Base-by-base conservation (phyloP, 2,113 vertebrate species). In the Regulus satrapa region DNA sequence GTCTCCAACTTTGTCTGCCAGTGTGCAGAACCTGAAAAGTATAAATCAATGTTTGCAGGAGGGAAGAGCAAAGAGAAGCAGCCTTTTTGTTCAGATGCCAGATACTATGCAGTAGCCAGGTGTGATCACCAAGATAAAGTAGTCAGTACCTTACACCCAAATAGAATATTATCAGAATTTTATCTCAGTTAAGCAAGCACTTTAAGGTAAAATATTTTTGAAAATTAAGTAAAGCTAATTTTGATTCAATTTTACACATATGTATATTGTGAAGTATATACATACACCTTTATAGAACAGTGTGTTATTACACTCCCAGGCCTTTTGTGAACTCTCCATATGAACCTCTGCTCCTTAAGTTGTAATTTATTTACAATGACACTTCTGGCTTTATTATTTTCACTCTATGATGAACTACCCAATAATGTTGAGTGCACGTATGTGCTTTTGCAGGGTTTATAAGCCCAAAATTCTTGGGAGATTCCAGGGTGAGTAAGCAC, bases 1-100 rank as follows among this genome's bases (percentile, higher is more conserved):
- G 99, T 98, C 90, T 99, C 99, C 38, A 99, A 96, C 95, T 99
- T 99, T 5, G 98, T 98, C 56, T 99, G 99, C 99, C 99, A 99
- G 32, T 98, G 97, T 62, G 99, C 98, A 28, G 99, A 98, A 48
- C 99, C 99, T 99, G 66, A 61, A 75, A 96, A 93, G 54, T 4
- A 85, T 1, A 66, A 75, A 80, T 17, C 34, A 38, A 18, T 0
- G 0, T 52, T 55, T 74, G 12, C 43, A 88, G 31, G 74, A 46
- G 29, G 14, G 18, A 83, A 76, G 3, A 43, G 40, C 59, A 62
- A 72, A 72, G 24, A 88, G 32, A 61, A 90, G 28, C 13, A 54
- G 48, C 20, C 2, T 31, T 45, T 62, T 34, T 54, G 28, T 49
- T 74, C 43, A 38, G 32, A 24, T 20, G 31, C 4, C 20, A 78